Conservation (phyloP, 2,888 invertebrate species). For the Brassicogethes aeneus region DNA sequence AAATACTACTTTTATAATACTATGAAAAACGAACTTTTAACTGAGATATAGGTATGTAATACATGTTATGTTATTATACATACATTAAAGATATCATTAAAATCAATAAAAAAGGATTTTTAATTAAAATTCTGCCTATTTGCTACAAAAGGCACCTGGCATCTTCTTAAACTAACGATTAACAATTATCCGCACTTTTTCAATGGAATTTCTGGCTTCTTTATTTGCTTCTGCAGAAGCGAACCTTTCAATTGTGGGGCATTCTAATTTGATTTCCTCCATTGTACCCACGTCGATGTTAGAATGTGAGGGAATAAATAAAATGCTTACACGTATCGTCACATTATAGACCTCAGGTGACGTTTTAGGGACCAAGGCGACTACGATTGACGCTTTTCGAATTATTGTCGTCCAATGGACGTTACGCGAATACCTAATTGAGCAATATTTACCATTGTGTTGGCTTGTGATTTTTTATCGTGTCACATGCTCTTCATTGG, state of each 20-base stretch:
- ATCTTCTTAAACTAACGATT: neutral
- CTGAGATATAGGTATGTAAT: too few relatives aligned
- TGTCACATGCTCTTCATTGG: too few relatives aligned
- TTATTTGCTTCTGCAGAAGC: neutral
- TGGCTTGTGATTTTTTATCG: too few relatives aligned
- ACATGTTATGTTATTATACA: too few relatives aligned
- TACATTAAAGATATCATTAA: too few relatives aligned
- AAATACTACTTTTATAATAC: too few relatives aligned
- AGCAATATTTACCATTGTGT: neutral
- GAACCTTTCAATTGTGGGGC: conserved; percentile 7
- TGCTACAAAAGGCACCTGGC: too few relatives aligned
- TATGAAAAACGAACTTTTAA: too few relatives aligned
- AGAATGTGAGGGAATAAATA: conserved; percentile 15
- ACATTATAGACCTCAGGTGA: neutral
- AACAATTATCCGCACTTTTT: neutral
- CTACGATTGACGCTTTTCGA: neutral
- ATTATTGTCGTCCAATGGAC: neutral
- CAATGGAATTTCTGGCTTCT: neutral
- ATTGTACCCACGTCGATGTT: conserved; percentile 29
- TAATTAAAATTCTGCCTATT: too few relatives aligned
- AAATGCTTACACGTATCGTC: neutral
- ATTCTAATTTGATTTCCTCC: conserved; percentile 29
- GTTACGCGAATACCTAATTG: neutral
- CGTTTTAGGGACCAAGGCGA: neutral
- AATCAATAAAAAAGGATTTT: too few relatives aligned